A percentile compares a stretch with the other conserved stretches of the same genome.
These are phyloP conservation scores for Rhorus exstirpatorius DNA, from an alignment of 2,888 invertebrate genomes.

Conservation along the genomic window DNA sequence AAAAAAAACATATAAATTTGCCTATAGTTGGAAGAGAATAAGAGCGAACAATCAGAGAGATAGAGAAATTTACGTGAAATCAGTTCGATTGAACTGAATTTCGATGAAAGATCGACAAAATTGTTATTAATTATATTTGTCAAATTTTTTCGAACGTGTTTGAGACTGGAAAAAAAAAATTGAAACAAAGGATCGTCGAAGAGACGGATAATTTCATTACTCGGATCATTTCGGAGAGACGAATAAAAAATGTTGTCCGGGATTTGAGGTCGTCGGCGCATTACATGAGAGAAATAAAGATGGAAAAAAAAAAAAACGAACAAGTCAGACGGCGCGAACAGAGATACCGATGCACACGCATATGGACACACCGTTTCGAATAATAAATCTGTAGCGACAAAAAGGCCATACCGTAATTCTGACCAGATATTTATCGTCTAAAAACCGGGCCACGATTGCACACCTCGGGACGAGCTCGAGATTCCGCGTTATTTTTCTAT, in stretches of 20 bases:
- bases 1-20: too few relatives aligned
- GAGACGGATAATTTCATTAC: conserved; percentile 50
- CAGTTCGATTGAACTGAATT: too few relatives aligned
- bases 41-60: too few relatives aligned
- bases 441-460: conserved; percentile 75
- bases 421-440: conserved; percentile 83
- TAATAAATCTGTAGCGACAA: conserved; percentile 79
- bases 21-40: too few relatives aligned
- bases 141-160: too few relatives aligned
- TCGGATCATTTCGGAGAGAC: conserved; percentile 29
- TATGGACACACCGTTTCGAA: conserved; percentile 65
- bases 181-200: conserved; percentile 18
- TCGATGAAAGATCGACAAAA: too few relatives aligned
- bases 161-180: conserved; percentile 22
- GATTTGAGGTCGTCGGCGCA: conserved; percentile 63
- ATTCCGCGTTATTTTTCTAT: conserved; percentile 74
- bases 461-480: conserved; percentile 70
- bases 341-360: conserved; percentile 31
- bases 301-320: conserved; percentile 27
- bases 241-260: conserved; percentile 51
- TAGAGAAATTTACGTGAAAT: too few relatives aligned
- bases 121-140: too few relatives aligned
- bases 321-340: conserved; percentile 52
- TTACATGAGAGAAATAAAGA: conserved; percentile 57
- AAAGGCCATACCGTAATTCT: conserved; percentile 80